Evolutionary conservation across 2,888 invertebrate genomes (phyloP).

Genomic region (Diploptera punctata): DNA sequence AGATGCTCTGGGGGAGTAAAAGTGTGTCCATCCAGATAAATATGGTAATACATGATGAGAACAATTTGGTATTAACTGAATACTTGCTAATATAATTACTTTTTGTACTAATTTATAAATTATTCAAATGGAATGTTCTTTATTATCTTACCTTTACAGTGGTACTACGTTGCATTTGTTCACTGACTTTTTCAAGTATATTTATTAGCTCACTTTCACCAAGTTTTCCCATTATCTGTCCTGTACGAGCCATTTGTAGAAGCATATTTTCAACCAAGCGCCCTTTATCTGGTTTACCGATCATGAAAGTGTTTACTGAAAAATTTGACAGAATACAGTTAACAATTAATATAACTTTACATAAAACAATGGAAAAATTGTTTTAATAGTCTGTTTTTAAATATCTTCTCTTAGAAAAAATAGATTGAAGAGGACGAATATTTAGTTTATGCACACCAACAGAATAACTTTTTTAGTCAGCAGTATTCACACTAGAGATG

Average conservation of each 20-base stretch:
- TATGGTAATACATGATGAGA: background rate
- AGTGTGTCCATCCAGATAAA: background rate
- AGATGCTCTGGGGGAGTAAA: background rate
- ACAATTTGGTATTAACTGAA: background rate
- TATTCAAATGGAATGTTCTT: background rate
- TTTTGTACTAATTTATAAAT: background rate
- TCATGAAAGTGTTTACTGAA: constrained; percentile 92
- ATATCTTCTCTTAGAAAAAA: too few relatives aligned
- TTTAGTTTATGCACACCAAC: too few relatives aligned
- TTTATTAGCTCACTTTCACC: constrained; percentile 86
- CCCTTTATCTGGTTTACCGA: constrained; percentile 97
- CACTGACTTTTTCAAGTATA: constrained; percentile 84
- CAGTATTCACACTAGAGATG: too few relatives aligned
- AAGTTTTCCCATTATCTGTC: constrained; percentile 84
- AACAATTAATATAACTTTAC: too few relatives aligned
- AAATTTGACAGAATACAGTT: too few relatives aligned
- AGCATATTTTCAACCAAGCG: constrained; percentile 94
- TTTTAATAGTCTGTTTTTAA: too few relatives aligned
- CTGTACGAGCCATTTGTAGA: constrained; percentile 90
- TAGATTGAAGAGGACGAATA: too few relatives aligned
- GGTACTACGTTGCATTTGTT: constrained; percentile 77
- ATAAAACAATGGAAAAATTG: too few relatives aligned
- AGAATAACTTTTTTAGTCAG: too few relatives aligned
- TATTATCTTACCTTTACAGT: constrained; percentile 69
- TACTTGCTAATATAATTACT: background rate